These are phyloP conservation scores for Idris sp. DNA, from an alignment of 1,140 invertebrate species.

Conservation along the genomic window DNA sequence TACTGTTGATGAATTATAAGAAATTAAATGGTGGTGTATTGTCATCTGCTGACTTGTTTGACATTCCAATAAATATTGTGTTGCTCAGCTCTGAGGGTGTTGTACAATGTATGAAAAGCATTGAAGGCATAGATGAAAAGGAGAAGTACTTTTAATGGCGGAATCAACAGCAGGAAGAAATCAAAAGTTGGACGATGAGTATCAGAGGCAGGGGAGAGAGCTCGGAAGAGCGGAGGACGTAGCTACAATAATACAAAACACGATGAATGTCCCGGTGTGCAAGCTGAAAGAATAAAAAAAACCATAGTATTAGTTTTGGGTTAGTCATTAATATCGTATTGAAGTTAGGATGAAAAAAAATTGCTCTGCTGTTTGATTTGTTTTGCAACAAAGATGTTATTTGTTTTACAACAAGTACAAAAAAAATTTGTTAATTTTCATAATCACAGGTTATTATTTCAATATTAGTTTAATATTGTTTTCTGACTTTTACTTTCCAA, in stretches of 20 bases:
- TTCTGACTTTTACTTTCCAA: too few relatives aligned
- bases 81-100: slow-evolving; percentile 30
- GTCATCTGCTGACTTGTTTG: too few relatives aligned
- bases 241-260: slow-evolving; percentile 79
- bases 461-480: too few relatives aligned
- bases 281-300: slow-evolving; percentile 74
- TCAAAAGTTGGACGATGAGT: slow-evolving; percentile 62
- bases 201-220: slow-evolving; percentile 62
- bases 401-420: too few relatives aligned
- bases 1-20: too few relatives aligned
- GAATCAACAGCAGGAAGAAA: slow-evolving; percentile 32
- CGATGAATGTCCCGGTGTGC: slow-evolving; percentile 78
- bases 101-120: slow-evolving; percentile 34
- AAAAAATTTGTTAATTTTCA: too few relatives aligned
- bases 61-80: too few relatives aligned
- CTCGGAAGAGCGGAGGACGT: slow-evolving; percentile 67
- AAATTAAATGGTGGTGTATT: too few relatives aligned
- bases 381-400: too few relatives aligned
- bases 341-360: slow-evolving; percentile 9
- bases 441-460: too few relatives aligned
- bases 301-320: slow-evolving; percentile 46
- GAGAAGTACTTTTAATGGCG: slow-evolving; percentile 10
- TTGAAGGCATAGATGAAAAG: slow-evolving; percentile 33
- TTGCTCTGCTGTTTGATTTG: too few relatives aligned
- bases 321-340: slow-evolving; percentile 49